Percentiles rank a stretch among this genome's conserved stretches.
Evolutionary conservation across 2,113 vertebrate species (phyloP).

Genomic region (Capreolus pygargus): DNA sequence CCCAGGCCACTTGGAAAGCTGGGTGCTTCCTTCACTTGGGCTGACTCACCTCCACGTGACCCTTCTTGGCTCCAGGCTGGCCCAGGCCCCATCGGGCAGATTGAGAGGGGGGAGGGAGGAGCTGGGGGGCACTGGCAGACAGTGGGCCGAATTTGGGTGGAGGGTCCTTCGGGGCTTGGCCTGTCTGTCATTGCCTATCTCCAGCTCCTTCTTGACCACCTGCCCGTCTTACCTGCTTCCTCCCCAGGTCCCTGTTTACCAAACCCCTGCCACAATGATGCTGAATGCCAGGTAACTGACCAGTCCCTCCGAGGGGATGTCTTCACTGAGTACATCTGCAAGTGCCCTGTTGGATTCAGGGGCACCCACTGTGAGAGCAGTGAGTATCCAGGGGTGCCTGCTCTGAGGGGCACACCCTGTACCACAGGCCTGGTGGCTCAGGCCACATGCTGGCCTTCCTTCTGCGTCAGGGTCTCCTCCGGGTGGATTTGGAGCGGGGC

Average conservation of each 20-base stretch:
- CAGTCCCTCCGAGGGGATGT: constrained; percentile 87
- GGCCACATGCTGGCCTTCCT: background rate
- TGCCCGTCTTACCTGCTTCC: background rate
- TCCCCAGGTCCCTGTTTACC: constrained; percentile 89
- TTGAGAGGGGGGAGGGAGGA: background rate
- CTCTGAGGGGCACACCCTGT: accelerated
- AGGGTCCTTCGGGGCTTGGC: background rate
- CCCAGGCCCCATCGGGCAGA: background rate
- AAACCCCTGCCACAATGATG: constrained; percentile 92
- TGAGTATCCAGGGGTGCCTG: background rate
- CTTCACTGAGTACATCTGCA: constrained; percentile 91
- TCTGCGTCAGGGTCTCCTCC: background rate
- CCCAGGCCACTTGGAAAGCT: background rate
- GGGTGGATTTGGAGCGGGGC: background rate
- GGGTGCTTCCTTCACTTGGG: background rate
- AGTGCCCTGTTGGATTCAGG: constrained; percentile 86
- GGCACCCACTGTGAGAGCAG: constrained; percentile 89
- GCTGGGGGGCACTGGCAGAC: background rate
- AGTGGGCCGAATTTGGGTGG: background rate
- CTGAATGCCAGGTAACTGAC: constrained; percentile 81
- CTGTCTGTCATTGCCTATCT: background rate
- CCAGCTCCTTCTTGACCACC: background rate
- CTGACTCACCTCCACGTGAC: background rate
- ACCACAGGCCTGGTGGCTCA: background rate
- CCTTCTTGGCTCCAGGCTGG: background rate